Percentiles rank a stretch among this genome's conserved stretches.
phyloP scores from a whole-genome alignment of 2,888 invertebrate species.

The Acleris laterana region DNA sequence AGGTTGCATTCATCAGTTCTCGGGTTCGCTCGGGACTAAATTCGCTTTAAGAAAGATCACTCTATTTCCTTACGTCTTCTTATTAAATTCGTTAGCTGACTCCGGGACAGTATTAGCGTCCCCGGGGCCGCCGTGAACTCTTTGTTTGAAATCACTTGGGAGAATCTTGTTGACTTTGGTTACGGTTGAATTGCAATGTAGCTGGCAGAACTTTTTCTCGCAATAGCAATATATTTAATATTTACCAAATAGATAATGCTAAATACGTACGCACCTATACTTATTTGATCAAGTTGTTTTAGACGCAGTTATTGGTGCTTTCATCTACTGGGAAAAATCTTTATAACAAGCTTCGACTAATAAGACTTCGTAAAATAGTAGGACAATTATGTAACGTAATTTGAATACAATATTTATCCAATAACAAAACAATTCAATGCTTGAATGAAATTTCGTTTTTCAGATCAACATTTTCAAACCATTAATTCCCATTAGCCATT shows the following conservation, averaged over 20 bases:
- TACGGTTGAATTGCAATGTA: constrained; percentile 17
- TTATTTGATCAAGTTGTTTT: no score
- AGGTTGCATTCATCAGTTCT: constrained; percentile 21
- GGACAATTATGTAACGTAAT: not conserved
- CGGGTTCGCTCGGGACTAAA: constrained; percentile 22
- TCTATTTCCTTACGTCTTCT: constrained; percentile 32
- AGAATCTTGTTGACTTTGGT: constrained; percentile 21
- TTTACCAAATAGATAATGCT: no score
- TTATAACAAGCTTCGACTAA: not conserved
- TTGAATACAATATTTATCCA: not conserved
- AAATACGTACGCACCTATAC: no score
- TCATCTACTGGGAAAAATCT: no score
- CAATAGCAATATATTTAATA: no score
- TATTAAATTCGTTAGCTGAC: constrained; percentile 30
- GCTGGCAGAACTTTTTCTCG: not conserved
- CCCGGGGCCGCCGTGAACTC: constrained; percentile 27
- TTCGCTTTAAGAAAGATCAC: constrained; percentile 26
- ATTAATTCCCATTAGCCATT: constrained; percentile 13
- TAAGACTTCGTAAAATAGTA: not conserved
- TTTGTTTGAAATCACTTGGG: constrained; percentile 18
- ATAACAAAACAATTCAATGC: not conserved
- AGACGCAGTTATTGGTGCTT: no score
- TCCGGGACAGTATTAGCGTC: constrained; percentile 32
- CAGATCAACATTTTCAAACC: constrained; percentile 10
- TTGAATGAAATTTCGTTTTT: not conserved